Evolutionary conservation across 2,113 vertebrate genomes (phyloP).

Genomic region (Osmerus eperlanus): DNA sequence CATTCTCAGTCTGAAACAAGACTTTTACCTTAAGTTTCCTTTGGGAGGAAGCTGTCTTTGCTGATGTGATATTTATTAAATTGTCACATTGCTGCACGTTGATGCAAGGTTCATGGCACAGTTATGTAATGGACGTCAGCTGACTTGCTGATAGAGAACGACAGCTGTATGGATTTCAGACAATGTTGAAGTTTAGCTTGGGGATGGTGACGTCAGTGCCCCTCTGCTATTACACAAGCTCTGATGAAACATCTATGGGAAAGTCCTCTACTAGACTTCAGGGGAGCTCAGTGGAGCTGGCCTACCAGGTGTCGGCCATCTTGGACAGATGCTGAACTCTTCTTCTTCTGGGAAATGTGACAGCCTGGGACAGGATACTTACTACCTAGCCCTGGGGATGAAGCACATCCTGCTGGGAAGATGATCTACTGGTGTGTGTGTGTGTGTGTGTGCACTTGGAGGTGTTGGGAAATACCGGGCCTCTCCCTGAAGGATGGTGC

Average conservation of each 20-base stretch:
- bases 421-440: background rate
- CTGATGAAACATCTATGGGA: background rate
- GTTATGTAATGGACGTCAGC: too few species aligned
- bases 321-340: constrained; percentile 44
- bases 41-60: constrained; percentile 25
- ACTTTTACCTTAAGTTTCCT: constrained; percentile 16
- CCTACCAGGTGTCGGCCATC: background rate
- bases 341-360: constrained; percentile 38
- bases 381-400: constrained; percentile 33
- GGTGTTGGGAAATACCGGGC: constrained; percentile 50
- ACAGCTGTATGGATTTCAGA: too few species aligned
- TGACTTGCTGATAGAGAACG: too few species aligned
- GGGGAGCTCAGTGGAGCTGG: too few species aligned
- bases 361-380: constrained; percentile 47
- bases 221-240: constrained; percentile 1
- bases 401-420: constrained; percentile 46
- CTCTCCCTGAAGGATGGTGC: constrained; percentile 35
- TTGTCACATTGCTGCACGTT: too few species aligned
- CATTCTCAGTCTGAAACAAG: constrained; percentile 38
- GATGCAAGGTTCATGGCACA: too few species aligned
- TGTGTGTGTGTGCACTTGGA: background rate
- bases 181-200: too few species aligned
- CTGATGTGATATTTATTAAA: too few species aligned
- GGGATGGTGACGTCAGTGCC: background rate
- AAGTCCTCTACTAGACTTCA: constrained; percentile 36